Base-by-base conservation (phyloP, 2,797 vertebrate genomes). In the Enteromius unitaeniatus region DNA sequence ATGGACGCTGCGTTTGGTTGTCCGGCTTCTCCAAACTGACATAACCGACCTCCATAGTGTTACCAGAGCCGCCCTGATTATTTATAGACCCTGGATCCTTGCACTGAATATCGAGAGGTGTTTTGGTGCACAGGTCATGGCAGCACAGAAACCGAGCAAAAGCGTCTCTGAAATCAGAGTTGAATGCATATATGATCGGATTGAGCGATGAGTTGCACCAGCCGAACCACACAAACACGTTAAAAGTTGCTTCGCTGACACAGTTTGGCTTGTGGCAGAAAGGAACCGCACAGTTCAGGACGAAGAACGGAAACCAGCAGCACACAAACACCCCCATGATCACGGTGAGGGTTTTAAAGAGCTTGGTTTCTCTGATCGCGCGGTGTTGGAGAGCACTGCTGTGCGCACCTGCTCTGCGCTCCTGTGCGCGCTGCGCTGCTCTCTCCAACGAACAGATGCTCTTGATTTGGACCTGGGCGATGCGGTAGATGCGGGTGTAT, bases 181-280 rank as follows among this genome's bases (percentile, higher is more conserved):
- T 94, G 49, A 94, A 92, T 2, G 93, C 93, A 9, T 94, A 94
- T 75, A 94, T 94, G 34, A 94, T 78, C 9, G 93, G 93, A 84
- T 94, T 94, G 4, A 94, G 86, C 13, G 93, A 94, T 0, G 93
- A 94, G 51, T 94, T 94, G 86, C 92, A 93, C 93, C 93, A 94
- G 11, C 93, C 93, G 81, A 94, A 91, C 93, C 93, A 94, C 74
- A 94, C 91, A 34, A 94, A 94, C 3, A 94, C 86, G 1, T 93
- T 91, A 10, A 94, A 94, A 0, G 93, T 94, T 37, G 89, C 92
- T 19, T 93, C 91, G 11, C 91, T 91, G 67, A 94, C 93, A 11
- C 93, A 94, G 73, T 92, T 85, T 10, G 15, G 91, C 9, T 65
- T 21, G 37, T 37, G 77, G 28, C 93, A 94, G 86, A 94, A 94